Base-by-base conservation (phyloP, 2,797 vertebrate genomes). In the Parotocinclus haroldoi region DNA sequence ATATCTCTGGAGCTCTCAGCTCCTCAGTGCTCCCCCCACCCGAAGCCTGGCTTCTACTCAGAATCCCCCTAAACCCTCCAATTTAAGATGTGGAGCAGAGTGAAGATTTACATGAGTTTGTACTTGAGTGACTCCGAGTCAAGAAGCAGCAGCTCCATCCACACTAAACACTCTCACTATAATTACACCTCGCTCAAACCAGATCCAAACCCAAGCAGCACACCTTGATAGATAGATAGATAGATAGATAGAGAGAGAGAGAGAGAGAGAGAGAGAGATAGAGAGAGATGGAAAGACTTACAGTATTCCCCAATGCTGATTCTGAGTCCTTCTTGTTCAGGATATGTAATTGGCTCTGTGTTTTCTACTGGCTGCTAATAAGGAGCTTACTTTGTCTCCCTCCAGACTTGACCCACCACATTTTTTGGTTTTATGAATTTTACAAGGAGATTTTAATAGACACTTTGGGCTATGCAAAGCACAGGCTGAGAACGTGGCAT, bases 381-480 rank as follows among this genome's bases (percentile, higher is more conserved):
- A 99, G 97, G 95, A 96, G 95, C 97, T 98, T 98, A 98, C 96
- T 98, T 93, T 92, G 90, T 94, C 89, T 98, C 97, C 97, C 97
- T 91, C 92, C 92, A 96, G 97, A 98, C 94, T 96, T 95, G 95
- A 95, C 96, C 95, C 92, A 94, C 94, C 95, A 93, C 94, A 88
- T 71, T 96, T 98, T 48, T 89, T 98, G 93, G 93, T 98, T 98
- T 97, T 96, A 98, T 98, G 96, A 98, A 99, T 99, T 98, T 98
- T 99, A 98, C 96, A 98, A 98, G 96, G 92, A 92, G 94, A 95
- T 97, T 98, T 98, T 98, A 98, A 98, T 96, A 96, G 95, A 96
- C 93, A 95, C 96, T 98, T 96, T 98, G 98, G 96, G 96, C 95
- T 97, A 98, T 98, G 96, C 96, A 98, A 98, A 98, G 96, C 93